Base-by-base conservation (phyloP, 2,797 vertebrate species). In the Rousettus madagascariensis region DNA sequence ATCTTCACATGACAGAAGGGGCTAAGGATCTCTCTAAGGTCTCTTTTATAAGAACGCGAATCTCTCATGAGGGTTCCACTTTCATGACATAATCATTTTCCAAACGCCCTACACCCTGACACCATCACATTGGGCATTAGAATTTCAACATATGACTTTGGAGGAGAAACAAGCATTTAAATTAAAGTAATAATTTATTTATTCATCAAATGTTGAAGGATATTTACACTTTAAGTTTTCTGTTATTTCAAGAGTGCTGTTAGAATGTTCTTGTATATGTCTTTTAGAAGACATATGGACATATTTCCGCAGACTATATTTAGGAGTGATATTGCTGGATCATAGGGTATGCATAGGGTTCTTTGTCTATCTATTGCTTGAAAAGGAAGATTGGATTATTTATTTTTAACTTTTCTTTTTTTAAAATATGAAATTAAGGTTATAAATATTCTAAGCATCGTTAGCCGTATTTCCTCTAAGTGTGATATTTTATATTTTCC, bases 401-500 rank as follows among this genome's bases (percentile, higher is more conserved):
- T 22, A 38, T 87, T 59, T 90, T 74, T 90, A 90, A 83, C 10
- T 3, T 11, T 78, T 57, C 20, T 43, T 89, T 68, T 88, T 61
- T 49, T 20, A 12, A 89, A 86, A 57, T 82, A 86, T n/a, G 8
- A 38, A 59, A 55, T 17, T 36, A 86, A 86, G 24, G 28, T 36
- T 75, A 49, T 49, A 49, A 49, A 49, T 49, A 49, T 49, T 82
- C 15, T 74, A 94, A 72, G 0, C 13, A n/a, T 79, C 55, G 11
- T 68, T 91, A 85, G 15, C 36, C 75, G 3, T 15, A 53, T n/a
- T 46, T 28, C 55, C 38, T 49, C 8, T 55, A 46, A 20, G 41
- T 86, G 71, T 59, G n/a, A 75, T 92, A 71, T 43, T 90, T 93
- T 91, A 72, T 66, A 43, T 88, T 85, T 91, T 90, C 24, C 55